A percentile compares a stretch with the other conserved stretches of the same genome.
phyloP scores from a whole-genome alignment of 2,888 invertebrate genomes.

The Melipona bicolor region DNA sequence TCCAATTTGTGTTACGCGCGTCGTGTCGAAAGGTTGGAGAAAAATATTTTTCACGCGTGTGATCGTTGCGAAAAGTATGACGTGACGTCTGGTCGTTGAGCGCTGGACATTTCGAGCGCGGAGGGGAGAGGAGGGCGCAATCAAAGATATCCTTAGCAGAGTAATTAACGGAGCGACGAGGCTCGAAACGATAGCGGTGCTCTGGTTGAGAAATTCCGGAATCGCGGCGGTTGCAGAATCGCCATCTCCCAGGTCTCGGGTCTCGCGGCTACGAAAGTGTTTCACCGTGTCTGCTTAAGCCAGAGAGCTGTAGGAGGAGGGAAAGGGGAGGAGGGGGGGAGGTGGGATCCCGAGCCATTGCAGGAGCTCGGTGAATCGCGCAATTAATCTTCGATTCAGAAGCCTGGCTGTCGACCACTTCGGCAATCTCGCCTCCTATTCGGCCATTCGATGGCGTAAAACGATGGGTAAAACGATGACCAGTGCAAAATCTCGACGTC shows the following conservation, averaged over 20 bases:
- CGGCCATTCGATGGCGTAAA: slow-evolving; percentile 60
- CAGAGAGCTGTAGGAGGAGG: not conserved
- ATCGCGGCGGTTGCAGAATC: slow-evolving; percentile 11
- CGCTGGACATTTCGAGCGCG: too few relatives aligned
- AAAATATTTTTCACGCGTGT: too few relatives aligned
- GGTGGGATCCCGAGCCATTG: slow-evolving; percentile 23
- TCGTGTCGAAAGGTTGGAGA: too few relatives aligned
- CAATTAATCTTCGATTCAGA: slow-evolving; percentile 74
- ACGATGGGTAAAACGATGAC: slow-evolving; percentile 70
- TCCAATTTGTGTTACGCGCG: too few relatives aligned
- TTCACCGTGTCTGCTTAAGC: slow-evolving; percentile 70
- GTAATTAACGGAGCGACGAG: slow-evolving; percentile 43
- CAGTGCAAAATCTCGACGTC: slow-evolving; percentile 62
- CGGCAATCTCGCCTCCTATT: slow-evolving; percentile 68
- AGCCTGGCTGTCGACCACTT: slow-evolving; percentile 64
- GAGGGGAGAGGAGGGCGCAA: slow-evolving; percentile 27
- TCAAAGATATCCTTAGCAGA: slow-evolving; percentile 22
- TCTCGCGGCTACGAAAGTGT: slow-evolving; percentile 59
- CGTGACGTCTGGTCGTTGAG: too few relatives aligned
- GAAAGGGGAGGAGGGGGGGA: not conserved
- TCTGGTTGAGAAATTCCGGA: slow-evolving; percentile 44
- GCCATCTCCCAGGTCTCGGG: not conserved
- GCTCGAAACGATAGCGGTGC: slow-evolving; percentile 46
- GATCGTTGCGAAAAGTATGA: too few relatives aligned
- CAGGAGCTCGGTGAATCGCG: slow-evolving; percentile 67